Evolutionary conservation across 2,888 invertebrate species (phyloP).

Genomic region (Busseola fusca): DNA sequence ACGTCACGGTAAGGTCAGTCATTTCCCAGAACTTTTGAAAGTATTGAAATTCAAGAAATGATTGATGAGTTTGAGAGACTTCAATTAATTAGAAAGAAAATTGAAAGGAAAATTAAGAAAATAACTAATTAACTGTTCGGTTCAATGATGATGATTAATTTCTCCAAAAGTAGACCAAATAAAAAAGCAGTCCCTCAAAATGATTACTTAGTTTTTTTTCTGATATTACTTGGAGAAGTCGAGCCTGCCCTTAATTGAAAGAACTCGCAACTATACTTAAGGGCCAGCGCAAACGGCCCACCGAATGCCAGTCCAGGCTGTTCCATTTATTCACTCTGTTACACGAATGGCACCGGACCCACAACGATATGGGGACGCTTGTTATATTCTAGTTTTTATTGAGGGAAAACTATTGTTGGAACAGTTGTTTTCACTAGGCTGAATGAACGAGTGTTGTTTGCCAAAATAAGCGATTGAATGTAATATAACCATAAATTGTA

Average conservation of each 20-base stretch:
- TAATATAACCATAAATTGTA: no score
- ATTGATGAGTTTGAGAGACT: slow-evolving; percentile 44
- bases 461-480: slow-evolving; percentile 33
- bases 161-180: not conserved
- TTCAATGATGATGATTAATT: slow-evolving; percentile 20
- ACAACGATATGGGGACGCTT: slow-evolving; percentile 14
- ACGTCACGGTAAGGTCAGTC: not conserved
- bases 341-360: slow-evolving; percentile 17
- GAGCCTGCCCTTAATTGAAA: slow-evolving; percentile 29
- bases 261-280: slow-evolving; percentile 6
- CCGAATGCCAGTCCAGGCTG: slow-evolving; percentile 1
- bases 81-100: slow-evolving; percentile 10
- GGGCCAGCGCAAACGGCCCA: slow-evolving; percentile 15
- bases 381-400: slow-evolving; percentile 42
- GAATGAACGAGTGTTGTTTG: slow-evolving; percentile 14
- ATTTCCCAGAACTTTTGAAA: slow-evolving; percentile 20
- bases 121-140: slow-evolving; percentile 17
- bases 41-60: slow-evolving; percentile 43
- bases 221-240: not conserved
- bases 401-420: slow-evolving; percentile 40
- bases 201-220: not conserved
- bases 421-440: slow-evolving; percentile 20
- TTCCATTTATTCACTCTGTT: slow-evolving; percentile 30
- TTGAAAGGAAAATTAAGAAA: slow-evolving; percentile 21
- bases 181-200: no score